phyloP scores from a whole-genome alignment of 2,113 vertebrate genomes.

The Malurus alboscapulatus region DNA sequence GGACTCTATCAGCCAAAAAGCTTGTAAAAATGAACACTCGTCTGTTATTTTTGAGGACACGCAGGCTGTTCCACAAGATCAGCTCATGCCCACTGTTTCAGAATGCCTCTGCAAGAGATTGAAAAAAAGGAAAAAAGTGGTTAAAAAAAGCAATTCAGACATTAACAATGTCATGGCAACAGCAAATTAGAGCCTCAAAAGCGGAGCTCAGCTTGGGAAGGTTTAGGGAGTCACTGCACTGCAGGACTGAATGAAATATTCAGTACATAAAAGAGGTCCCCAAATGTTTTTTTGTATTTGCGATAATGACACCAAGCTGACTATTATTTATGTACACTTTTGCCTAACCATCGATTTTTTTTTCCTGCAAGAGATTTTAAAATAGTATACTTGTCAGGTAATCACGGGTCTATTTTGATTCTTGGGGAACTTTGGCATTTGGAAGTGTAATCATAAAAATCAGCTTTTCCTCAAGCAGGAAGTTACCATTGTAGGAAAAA shows the following conservation, averaged over 20 bases:
- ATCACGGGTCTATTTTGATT: not conserved
- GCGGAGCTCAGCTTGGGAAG: slow-evolving; percentile 35
- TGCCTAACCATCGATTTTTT: not conserved
- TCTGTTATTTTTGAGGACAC: slow-evolving; percentile 23
- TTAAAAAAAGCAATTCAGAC: slow-evolving; percentile 61
- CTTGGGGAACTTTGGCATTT: not conserved
- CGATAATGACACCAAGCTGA: not conserved
- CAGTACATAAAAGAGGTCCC: slow-evolving; percentile 19
- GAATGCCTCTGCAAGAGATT: slow-evolving; percentile 15
- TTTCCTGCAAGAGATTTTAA: not conserved
- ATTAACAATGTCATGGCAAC: slow-evolving; percentile 65
- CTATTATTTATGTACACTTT: slow-evolving; percentile 4
- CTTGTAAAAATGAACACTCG: not conserved
- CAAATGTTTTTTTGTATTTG: slow-evolving; percentile 20
- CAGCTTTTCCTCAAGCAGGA: not conserved
- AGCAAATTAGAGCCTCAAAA: slow-evolving; percentile 58
- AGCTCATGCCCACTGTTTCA: slow-evolving; percentile 5
- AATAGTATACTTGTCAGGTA: not conserved
- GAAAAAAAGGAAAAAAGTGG: not conserved
- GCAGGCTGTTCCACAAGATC: slow-evolving; percentile 1
- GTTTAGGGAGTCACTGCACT: slow-evolving; percentile 48
- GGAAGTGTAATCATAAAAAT: not conserved
- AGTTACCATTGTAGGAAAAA: not conserved
- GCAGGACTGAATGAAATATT: slow-evolving; percentile 52
- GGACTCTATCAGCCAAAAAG: not conserved